A percentile compares a stretch with the other conserved stretches of the same genome.
Evolutionary conservation across 2,888 invertebrate species (phyloP).

Genomic region (Philonicus albiceps): DNA sequence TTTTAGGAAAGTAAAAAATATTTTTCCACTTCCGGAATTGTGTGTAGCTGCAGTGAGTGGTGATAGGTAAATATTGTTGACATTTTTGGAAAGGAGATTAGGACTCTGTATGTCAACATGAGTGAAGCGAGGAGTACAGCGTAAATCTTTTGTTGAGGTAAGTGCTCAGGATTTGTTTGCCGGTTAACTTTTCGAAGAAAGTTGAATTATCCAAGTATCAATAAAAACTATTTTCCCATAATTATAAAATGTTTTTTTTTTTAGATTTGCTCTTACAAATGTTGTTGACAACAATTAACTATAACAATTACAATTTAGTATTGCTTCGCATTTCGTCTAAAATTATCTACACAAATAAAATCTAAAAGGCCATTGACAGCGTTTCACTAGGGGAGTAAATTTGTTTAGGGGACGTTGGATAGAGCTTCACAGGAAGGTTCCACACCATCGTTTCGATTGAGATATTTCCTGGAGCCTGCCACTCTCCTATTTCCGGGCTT

Average conservation of each 20-base stretch:
- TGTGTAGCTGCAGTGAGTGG: too few relatives aligned
- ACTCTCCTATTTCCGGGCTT: constrained; percentile 63
- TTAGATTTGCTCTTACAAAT: constrained; percentile 3
- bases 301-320: constrained; percentile 27
- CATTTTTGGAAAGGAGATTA: too few relatives aligned
- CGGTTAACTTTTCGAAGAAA: too few relatives aligned
- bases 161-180: too few relatives aligned
- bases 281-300: constrained; percentile 20
- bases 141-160: too few relatives aligned
- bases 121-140: too few relatives aligned
- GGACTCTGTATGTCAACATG: too few relatives aligned
- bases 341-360: neutral
- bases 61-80: too few relatives aligned
- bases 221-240: neutral
- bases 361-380: constrained; percentile 7
- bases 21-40: too few relatives aligned
- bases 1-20: too few relatives aligned
- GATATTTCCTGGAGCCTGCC: constrained; percentile 85
- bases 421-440: constrained; percentile 94
- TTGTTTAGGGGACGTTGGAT: constrained; percentile 87
- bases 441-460: constrained; percentile 98
- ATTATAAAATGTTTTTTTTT: constrained; percentile 4
- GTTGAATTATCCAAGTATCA: too few relatives aligned
- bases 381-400: constrained; percentile 62
- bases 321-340: constrained; percentile 7